Base-by-base conservation (phyloP, 2,113 vertebrate species). In the rabbit (Oryctolagus cuniculus) region DNA sequence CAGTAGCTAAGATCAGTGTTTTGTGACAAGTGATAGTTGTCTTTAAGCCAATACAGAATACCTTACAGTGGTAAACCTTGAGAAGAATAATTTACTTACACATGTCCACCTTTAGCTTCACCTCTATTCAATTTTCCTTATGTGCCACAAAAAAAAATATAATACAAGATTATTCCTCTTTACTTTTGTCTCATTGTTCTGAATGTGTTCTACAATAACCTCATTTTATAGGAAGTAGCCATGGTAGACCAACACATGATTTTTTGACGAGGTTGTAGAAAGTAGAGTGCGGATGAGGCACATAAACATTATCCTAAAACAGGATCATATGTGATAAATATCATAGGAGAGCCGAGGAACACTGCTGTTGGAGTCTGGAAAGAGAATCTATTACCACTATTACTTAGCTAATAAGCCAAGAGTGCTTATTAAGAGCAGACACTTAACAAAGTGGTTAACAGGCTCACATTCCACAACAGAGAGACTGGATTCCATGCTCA, bases 301-400 rank as follows among this genome's bases (percentile, higher is more conserved):
- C 94, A 22, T 72, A 72, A 8, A 80, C 72, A 87, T 83, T 82
- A 82, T 34, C 12, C 24, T 83, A 69, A 94, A 87, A 72, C 12
- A 87, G 72, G 22, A 1, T 67, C 75, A 81, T n/a, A 86, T 29
- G 1, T 74, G 49, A 36, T 61, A 77, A 82, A 16, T 91, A 79
- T 21, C 6, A 74, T 61, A n/a, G 24, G 16, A 94, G n/a, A 49
- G 25, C 61, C n/a, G 34, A 83, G 81, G 38, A 25, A 44, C 86
- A 94, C 69, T 80, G 10, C 63, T 25, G 0, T 44, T 58, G 44
- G 31, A 73, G 16, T 27, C 34, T 92, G 13, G 24, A 27, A 80
- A 11, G 29, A 92, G 19, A 89, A n/a, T 70, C 27, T 1, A 25
- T 64, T 80, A 86, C 22, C 6, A n/a, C n/a, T n/a, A n/a, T n/a